These are phyloP conservation scores for Papilio elwesi DNA, from an alignment of 2,888 invertebrate genomes.

Conservation along the genomic window DNA sequence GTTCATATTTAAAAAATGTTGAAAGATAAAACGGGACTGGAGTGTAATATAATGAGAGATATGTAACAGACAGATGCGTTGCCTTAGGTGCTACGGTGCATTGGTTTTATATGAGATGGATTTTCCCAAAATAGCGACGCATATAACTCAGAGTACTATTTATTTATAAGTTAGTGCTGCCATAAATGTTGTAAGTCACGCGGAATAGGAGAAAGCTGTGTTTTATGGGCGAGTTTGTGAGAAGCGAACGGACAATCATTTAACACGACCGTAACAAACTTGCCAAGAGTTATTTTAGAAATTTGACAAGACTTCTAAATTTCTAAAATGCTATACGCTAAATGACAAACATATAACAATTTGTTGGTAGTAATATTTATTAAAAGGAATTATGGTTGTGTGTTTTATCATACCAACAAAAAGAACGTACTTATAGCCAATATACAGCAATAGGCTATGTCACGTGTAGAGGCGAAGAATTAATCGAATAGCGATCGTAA, in stretches of 20 bases:
- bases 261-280: constrained; percentile 24
- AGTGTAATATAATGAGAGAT: neutral
- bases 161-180: constrained; percentile 16
- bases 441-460: too few species aligned
- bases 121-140: neutral
- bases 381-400: neutral
- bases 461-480: too few species aligned
- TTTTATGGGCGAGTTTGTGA: constrained; percentile 13
- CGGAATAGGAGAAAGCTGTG: constrained; percentile 15
- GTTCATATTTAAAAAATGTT: neutral
- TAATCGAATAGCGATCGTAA: too few species aligned
- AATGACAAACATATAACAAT: neutral
- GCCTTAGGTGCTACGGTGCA: neutral
- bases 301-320: neutral
- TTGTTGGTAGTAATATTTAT: neutral
- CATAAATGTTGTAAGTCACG: neutral
- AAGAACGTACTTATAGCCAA: too few species aligned
- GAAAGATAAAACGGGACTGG: neutral
- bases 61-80: neutral
- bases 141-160: constrained; percentile 7
- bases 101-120: neutral
- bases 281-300: constrained; percentile 9
- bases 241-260: constrained; percentile 38
- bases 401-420: neutral
- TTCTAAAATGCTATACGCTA: constrained; percentile 4